Percentiles rank a stretch among this genome's conserved stretches.
phyloP scores from a whole-genome alignment of 2,888 invertebrate species.

The Argynnis bischoffii region DNA sequence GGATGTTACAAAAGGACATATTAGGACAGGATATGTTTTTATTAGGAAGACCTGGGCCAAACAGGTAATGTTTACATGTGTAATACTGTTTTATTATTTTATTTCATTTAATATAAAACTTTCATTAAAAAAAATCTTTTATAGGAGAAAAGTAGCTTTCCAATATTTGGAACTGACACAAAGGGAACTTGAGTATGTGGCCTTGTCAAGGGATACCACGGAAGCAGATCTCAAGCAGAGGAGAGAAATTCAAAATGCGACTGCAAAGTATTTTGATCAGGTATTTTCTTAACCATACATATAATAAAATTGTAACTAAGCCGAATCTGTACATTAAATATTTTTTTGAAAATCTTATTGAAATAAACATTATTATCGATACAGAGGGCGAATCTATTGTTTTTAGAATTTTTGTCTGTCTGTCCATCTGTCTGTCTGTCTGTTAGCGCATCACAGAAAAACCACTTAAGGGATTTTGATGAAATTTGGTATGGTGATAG shows the following conservation, averaged over 20 bases:
- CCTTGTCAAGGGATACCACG: conserved; percentile 96
- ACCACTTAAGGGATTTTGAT: too few species aligned
- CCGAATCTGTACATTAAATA: too few species aligned
- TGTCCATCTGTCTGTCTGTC: too few species aligned
- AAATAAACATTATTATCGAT: too few species aligned
- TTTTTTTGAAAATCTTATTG: too few species aligned
- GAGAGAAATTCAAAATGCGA: conserved; percentile 93
- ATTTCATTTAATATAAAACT: background rate
- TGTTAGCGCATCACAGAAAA: too few species aligned
- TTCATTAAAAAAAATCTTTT: conserved; percentile 2
- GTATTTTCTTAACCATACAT: too few species aligned
- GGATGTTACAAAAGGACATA: conserved; percentile 98
- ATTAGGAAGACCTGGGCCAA: conserved; percentile 94
- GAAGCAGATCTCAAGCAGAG: conserved; percentile 98
- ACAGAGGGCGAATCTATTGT: too few species aligned
- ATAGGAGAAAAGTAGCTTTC: conserved; percentile 90
- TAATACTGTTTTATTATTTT: background rate
- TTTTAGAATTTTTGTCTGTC: too few species aligned
- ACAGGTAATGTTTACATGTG: conserved; percentile 59
- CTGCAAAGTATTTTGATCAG: conserved; percentile 96
- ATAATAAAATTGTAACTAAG: too few species aligned
- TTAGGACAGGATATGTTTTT: conserved; percentile 97
- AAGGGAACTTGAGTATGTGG: conserved; percentile 95
- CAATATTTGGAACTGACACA: conserved; percentile 94
- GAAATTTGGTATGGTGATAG: too few species aligned